Conservation (phyloP, 2,888 invertebrate species). For the Papilio protenor region DNA sequence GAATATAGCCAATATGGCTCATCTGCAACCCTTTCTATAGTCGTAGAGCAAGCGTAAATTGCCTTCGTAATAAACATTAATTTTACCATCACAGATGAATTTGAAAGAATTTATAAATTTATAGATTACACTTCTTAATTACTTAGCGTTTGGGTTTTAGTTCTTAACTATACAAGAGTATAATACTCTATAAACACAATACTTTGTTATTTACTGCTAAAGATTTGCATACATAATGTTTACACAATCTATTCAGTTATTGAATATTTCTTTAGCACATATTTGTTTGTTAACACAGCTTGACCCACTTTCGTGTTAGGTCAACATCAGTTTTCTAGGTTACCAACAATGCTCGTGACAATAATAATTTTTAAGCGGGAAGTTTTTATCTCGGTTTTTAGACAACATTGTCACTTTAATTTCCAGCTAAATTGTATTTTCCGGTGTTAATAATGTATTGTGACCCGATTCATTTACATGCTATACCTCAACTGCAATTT, state of each 20-base stretch:
- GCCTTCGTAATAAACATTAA: neutral
- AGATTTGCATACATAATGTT: neutral
- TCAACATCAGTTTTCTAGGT: constrained; percentile 33
- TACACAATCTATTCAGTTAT: constrained; percentile 11
- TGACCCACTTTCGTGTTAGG: constrained; percentile 30
- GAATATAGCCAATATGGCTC: neutral
- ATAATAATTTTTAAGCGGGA: constrained; percentile 20
- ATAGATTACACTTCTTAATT: neutral
- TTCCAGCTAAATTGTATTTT: neutral
- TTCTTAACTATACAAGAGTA: neutral
- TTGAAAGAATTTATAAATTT: neutral
- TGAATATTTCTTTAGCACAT: constrained; percentile 21
- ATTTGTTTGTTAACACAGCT: constrained; percentile 22
- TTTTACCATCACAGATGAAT: neutral
- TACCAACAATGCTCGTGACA: constrained; percentile 10
- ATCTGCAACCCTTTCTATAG: neutral
- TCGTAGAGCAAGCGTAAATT: neutral
- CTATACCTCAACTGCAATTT: neutral
- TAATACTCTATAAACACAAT: neutral
- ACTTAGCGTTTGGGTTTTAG: neutral
- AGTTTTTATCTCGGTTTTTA: constrained; percentile 7
- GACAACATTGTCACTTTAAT: neutral
- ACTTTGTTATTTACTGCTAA: neutral
- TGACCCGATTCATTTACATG: neutral
- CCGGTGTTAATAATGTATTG: neutral